These are phyloP conservation scores for Coptodon bakossiorum DNA, from an alignment of 2,113 vertebrate species.

Conservation along the genomic window DNA sequence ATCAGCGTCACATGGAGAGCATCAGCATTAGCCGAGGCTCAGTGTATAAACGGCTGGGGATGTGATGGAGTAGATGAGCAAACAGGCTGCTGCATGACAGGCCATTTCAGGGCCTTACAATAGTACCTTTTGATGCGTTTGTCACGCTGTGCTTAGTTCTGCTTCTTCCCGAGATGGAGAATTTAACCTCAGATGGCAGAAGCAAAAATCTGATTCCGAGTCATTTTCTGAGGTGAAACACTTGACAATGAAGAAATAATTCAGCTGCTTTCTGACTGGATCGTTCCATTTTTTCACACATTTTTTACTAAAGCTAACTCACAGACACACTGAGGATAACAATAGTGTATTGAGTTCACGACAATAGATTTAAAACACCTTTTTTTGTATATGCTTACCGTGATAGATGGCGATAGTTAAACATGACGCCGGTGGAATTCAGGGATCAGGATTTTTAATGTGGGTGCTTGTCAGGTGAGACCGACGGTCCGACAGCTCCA, in stretches of 20 bases:
- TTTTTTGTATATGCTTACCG: neutral
- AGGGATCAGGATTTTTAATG: conserved; percentile 23
- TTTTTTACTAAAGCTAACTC: neutral
- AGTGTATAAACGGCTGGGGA: conserved; percentile 1
- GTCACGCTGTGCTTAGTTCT: conserved; percentile 33
- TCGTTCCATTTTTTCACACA: neutral
- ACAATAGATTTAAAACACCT: neutral
- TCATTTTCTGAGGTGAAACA: conserved; percentile 2
- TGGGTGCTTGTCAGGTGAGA: conserved; percentile 43
- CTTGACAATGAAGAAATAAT: neutral
- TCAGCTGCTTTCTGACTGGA: neutral
- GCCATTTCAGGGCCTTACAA: neutral
- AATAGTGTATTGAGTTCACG: neutral
- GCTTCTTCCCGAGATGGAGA: conserved; percentile 9
- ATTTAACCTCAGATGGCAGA: conserved; percentile 9
- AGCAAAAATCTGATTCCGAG: neutral
- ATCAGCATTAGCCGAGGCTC: conserved; percentile 38
- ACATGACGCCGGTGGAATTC: neutral
- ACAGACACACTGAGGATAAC: neutral
- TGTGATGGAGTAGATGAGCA: conserved; percentile 31
- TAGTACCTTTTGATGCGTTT: neutral
- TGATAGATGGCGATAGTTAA: neutral
- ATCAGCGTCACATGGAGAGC: conserved; percentile 20
- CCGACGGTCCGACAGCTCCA: conserved; percentile 46
- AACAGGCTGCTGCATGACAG: conserved; percentile 17